Base-by-base conservation (phyloP, 2,113 vertebrate genomes). In the Acanthochromis polyacanthus region DNA sequence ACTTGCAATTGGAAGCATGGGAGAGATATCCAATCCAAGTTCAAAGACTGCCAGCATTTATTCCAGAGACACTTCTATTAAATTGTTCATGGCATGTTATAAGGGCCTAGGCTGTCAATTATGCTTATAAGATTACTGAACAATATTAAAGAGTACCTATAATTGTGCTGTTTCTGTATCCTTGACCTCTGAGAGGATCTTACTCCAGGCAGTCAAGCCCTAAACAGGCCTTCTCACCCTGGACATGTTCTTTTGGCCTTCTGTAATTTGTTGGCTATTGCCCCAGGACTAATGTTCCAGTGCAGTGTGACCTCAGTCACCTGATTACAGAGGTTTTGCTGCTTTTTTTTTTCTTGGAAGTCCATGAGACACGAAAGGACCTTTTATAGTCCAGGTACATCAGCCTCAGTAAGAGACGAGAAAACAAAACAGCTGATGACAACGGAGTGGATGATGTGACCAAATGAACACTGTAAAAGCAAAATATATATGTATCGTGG, bases 221-320 rank as follows among this genome's bases (percentile, higher is more conserved):
- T 46, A 40, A 70, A 53, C n/a, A 23, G 20, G 43, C 71, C 50
- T 7, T 38, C 36, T 78, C 36, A 20, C n/a, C 46, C 52, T 51
- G 45, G 4, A 10, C 6, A 0, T 59, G 60, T 30, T 78, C 62
- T 32, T 69, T 17, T 75, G 75, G 46, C 77, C 64, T 75, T 64
- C 32, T 76, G 64, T 82, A 59, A 83, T 89, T 65, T 72, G 22
- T 84, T 25, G 1, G 22, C 32, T 45, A 38, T 75, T 67, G 59
- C 67, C 83, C 66, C 59, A 80, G 75, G 81, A 80, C 79, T 69
- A 52, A 81, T 85, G 82, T 87, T 81, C 79, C 59, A 45, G 51
- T 22, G 46, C 53, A 76, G 66, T 23, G 38, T 82, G 81, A 81
- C 81, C 80, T 77, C 76, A 69, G 45, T 71, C 74, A 82, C 77